A percentile compares a stretch with the other conserved stretches of the same genome.
These are phyloP conservation scores for Harpagoxenus sublaevis DNA, from an alignment of 2,888 invertebrate species.

Conservation along the genomic window DNA sequence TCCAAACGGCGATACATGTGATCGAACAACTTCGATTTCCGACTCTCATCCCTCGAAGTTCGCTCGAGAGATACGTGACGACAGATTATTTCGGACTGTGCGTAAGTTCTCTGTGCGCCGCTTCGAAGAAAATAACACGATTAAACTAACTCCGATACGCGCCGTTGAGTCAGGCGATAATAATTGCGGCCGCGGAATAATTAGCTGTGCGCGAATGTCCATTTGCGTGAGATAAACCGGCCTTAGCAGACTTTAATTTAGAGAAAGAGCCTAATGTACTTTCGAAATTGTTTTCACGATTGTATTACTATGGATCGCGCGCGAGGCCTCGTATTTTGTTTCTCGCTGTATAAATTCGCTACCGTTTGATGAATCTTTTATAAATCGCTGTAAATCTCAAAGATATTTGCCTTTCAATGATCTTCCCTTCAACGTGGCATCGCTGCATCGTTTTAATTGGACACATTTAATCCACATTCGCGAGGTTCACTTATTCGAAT, in stretches of 20 bases:
- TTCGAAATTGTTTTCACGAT: slow-evolving; percentile 43
- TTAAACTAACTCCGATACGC: slow-evolving; percentile 49
- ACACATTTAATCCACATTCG: neutral
- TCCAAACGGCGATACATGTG: neutral
- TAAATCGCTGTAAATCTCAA: neutral
- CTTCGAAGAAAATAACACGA: slow-evolving; percentile 44
- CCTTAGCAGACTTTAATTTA: slow-evolving; percentile 52
- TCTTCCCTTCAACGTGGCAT: neutral
- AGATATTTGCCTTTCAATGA: slow-evolving; percentile 11
- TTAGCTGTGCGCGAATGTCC: slow-evolving; percentile 43
- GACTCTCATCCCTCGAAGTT: slow-evolving; percentile 33
- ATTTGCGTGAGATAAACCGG: slow-evolving; percentile 55
- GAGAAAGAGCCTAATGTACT: slow-evolving; percentile 45
- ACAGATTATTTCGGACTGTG: slow-evolving; percentile 12
- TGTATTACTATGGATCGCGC: neutral
- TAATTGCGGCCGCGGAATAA: slow-evolving; percentile 48
- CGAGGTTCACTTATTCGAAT: neutral
- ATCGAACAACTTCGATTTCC: slow-evolving; percentile 24
- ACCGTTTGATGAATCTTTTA: neutral
- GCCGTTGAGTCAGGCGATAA: slow-evolving; percentile 47
- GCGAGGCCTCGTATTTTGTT: neutral
- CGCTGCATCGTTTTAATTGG: neutral
- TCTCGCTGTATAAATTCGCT: neutral
- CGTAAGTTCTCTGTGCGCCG: neutral
- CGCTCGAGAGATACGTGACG: slow-evolving; percentile 2